A percentile compares a stretch with the other conserved stretches of the same genome.
These are phyloP conservation scores for Trigoniulus corallinus DNA, from an alignment of 1,140 invertebrate genomes.

Conservation along the genomic window DNA sequence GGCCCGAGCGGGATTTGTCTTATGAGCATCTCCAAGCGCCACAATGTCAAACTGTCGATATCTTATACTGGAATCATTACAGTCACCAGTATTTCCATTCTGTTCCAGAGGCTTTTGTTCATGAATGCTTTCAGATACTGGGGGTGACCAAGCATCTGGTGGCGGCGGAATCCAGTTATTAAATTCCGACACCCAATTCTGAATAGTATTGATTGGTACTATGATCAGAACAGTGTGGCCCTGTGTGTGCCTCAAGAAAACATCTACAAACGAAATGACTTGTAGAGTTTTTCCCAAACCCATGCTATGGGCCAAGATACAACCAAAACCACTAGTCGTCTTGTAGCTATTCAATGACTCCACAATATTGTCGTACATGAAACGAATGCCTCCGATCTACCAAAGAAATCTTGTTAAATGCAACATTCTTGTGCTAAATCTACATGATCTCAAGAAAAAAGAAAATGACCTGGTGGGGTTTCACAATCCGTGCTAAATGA, in stretches of 20 bases:
- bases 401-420: slow-evolving; percentile 11
- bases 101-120: background rate
- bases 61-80: no score
- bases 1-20: slow-evolving; percentile 67
- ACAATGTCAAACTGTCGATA: slow-evolving; percentile 69
- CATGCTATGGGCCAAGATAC: slow-evolving; percentile 97
- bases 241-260: slow-evolving; percentile 80
- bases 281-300: slow-evolving; percentile 97
- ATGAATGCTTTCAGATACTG: background rate
- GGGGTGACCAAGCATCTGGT: background rate
- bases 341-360: slow-evolving; percentile 76
- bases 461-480: slow-evolving; percentile 65
- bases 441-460: background rate
- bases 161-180: slow-evolving; percentile 76
- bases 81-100: background rate
- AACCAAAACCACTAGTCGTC: slow-evolving; percentile 85
- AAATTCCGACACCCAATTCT: slow-evolving; percentile 96
- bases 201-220: slow-evolving; percentile 96
- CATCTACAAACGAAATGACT: slow-evolving; percentile 84
- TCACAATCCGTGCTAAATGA: slow-evolving; percentile 80
- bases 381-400: slow-evolving; percentile 86
- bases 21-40: slow-evolving; percentile 84
- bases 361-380: slow-evolving; percentile 91
- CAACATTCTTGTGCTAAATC: background rate
- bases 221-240: slow-evolving; percentile 83